Conservation (phyloP, 2,113 vertebrate genomes). For the Lycocorax pyrrhopterus region DNA sequence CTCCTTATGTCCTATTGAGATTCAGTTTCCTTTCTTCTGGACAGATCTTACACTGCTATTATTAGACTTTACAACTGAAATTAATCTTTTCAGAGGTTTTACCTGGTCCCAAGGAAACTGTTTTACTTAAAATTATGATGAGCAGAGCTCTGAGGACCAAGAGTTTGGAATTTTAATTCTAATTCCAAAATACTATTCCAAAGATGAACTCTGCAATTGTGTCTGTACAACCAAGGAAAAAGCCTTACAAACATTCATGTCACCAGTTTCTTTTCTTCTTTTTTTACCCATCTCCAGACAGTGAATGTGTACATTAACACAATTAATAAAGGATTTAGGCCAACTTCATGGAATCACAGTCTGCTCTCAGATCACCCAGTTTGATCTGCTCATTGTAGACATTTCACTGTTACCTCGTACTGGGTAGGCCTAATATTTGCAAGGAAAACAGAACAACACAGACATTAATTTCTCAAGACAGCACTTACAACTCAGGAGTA, state of each 20-base stretch:
- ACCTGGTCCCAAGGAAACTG: not conserved
- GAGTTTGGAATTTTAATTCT: not conserved
- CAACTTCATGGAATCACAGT: not conserved
- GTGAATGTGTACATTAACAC: not conserved
- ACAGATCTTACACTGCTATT: not conserved
- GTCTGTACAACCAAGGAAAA: not conserved
- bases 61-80: constrained; percentile 28
- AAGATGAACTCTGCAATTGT: not conserved
- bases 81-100: constrained; percentile 30
- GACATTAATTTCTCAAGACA: not conserved
- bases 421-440: not conserved
- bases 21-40: not conserved
- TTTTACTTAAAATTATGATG: not conserved
- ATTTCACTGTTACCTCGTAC: not conserved
- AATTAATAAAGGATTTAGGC: not conserved
- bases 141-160: not conserved
- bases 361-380: not conserved
- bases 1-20: not conserved
- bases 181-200: not conserved
- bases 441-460: not conserved
- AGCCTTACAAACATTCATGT: not conserved
- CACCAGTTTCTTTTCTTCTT: not conserved
- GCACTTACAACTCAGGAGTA: not conserved
- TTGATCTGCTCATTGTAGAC: not conserved
- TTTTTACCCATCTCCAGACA: not conserved